Base-by-base conservation (phyloP, 2,888 invertebrate species). In the Drosophila fulvimacula region DNA sequence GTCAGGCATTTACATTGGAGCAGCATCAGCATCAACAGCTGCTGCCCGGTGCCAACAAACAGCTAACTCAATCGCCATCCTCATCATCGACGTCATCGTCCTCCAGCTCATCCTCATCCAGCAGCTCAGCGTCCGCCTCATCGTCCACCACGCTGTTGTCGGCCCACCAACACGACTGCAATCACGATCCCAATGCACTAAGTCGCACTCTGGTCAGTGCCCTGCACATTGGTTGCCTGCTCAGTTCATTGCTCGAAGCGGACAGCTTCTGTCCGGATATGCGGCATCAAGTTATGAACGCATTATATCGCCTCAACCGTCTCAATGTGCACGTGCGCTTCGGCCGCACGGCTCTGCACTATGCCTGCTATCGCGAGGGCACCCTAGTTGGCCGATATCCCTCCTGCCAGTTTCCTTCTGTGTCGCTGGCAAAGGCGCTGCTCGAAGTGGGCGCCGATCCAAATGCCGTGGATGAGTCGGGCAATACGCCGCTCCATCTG, bases 401-500 rank as follows among this genome's bases (percentile, higher is more conserved):
- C 24, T 95, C 95, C 9, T 95, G 95, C 90, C 94, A 94, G 85
- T 95, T 96, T 86, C 96, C 96, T 2, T 95, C 95, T 13, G 92
- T 94, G 10, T 93, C 95, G 82, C 93, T 96, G 76, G 96, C 96
- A 7, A 94, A 95, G 82, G 95, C 96, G 64, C 93, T 98, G 89
- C 93, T 97, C 73, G 94, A 95, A 77, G 96, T 97, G 27, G 98
- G 98, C 13, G 97, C 97, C 0, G 94, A 96, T 92, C 95, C 96
- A 0, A 96, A 96, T 92, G 95, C 95, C 0, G 92, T 94, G 3
- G 98, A 98, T 92, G 95, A 95, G 58, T 95, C 95, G 63, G 97
- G 97, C 21, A 97, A 98, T 93, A 97, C 97, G 21, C 96, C 98
- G 13, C 94, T 98, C 55, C 98, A 98, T 91, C 93, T 98, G 69